Percentiles rank a stretch among this genome's conserved stretches.
These are phyloP conservation scores for Microtus agrestis DNA, from an alignment of 2,797 vertebrate species.

Conservation along the genomic window DNA sequence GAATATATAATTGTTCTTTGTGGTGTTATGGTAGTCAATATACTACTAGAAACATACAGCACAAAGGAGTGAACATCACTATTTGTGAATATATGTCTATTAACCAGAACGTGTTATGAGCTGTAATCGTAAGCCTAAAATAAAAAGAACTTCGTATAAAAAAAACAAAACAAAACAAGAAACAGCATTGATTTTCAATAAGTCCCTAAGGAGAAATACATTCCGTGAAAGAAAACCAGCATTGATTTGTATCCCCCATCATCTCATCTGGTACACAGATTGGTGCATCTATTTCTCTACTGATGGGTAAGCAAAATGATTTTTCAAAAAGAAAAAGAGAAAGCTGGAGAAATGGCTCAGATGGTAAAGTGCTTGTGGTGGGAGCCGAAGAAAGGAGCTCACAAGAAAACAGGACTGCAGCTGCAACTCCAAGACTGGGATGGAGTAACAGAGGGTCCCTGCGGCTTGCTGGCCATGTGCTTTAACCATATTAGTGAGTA, in stretches of 20 bases:
- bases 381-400: not conserved
- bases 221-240: constrained; percentile 14
- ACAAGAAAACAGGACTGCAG: not conserved
- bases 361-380: not conserved
- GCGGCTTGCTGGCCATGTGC: not conserved
- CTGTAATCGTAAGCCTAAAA: not conserved
- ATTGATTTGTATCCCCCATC: not conserved
- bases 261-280: not conserved
- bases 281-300: constrained; percentile 11
- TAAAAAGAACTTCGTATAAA: not conserved
- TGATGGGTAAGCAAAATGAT: not conserved
- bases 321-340: not conserved
- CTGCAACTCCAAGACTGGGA: not conserved
- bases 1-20: not conserved
- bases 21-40: not conserved
- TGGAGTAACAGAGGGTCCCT: not conserved
- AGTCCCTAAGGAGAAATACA: not conserved
- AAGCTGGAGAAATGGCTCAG: not conserved
- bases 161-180: too few relatives aligned
- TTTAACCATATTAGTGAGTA: too few relatives aligned
- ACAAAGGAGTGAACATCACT: not conserved
- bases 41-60: not conserved
- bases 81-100: not conserved
- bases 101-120: not conserved
- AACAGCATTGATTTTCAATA: constrained; percentile 29